These are phyloP conservation scores for Pyralis farinalis DNA, from an alignment of 2,888 invertebrate species.

Conservation along the genomic window DNA sequence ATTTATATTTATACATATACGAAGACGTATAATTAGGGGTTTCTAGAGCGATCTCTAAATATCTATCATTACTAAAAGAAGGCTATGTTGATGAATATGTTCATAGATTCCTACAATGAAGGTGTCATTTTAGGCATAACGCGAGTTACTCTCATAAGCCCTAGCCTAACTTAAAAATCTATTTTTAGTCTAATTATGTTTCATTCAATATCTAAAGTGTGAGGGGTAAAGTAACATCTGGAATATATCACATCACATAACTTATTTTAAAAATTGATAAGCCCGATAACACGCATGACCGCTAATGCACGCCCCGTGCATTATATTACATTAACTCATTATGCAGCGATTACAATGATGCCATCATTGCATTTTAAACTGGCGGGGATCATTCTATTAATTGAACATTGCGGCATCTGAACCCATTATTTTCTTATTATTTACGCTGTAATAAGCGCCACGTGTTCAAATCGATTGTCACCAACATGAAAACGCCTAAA, in stretches of 20 bases:
- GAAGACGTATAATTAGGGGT: no score
- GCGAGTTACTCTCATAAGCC: no score
- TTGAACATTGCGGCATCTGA: constrained; percentile 31
- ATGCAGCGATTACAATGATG: constrained; percentile 55
- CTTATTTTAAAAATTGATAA: constrained; percentile 67
- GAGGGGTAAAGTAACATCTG: constrained; percentile 53
- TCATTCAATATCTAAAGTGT: no score
- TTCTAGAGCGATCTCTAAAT: no score
- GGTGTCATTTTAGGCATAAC: no score
- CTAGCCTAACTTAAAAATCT: no score
- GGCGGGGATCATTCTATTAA: constrained; percentile 39
- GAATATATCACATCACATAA: constrained; percentile 46
- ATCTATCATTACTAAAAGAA: no score
- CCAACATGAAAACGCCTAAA: constrained; percentile 37
- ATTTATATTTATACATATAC: no score
- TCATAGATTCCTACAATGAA: no score
- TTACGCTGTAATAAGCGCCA: constrained; percentile 34
- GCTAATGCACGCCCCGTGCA: constrained; percentile 63
- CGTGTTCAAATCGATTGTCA: constrained; percentile 52
- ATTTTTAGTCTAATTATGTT: no score
- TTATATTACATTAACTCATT: constrained; percentile 68
- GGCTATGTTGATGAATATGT: no score
- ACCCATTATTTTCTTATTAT: constrained; percentile 24
- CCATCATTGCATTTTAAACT: constrained; percentile 20
- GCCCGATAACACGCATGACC: constrained; percentile 60